Base-by-base conservation (phyloP, 2,797 vertebrate species). In the Microctenopoma lineatum region DNA sequence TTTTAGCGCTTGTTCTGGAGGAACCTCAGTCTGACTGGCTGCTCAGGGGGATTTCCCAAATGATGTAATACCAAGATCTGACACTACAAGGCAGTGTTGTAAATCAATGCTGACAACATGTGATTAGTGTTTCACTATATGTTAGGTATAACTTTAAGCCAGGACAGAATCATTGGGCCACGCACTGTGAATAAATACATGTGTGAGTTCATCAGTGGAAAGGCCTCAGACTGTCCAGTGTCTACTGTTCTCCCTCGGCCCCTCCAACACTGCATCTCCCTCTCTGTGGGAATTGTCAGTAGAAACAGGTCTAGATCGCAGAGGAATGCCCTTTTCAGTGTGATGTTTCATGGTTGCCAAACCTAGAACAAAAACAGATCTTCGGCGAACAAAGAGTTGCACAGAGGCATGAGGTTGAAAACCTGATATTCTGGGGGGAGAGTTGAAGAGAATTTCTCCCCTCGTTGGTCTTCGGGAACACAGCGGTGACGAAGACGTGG, bases 21-120 rank as follows among this genome's bases (percentile, higher is more conserved):
- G 54, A 71, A 45, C 46, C 65, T 76, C 47, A 66, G 27, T 50
- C 79, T 61, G 59, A 73, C 58, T 66, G 72, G 42, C 68, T 62
- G 50, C 59, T 34, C 0, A 54, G 42, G 63, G 72, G 84, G 57
- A 58, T 81, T 85, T 85, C 81, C 74, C 59, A 69, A 12, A 66
- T 63, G 26, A 70, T 89, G 90, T 72, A 81, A 50, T 92, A 83
- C 81, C 72, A 50, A 27, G 9, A 27, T 76, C 18, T 78, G 72
- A 81, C 91, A 87, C 87, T 73, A 32, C 70, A 81, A 59, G 90
- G 88, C 83, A 81, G 80, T 85, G 69, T 90, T 89, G 84, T 65
- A 80, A 82, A 79, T 74, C 46, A 16, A 11, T 47, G 21, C 21
- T 60, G 70, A 59, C 53, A 61, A 12, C 42, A 52, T 26, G 41